phyloP scores from a whole-genome alignment of 2,888 invertebrate genomes.

The Axea sp. region DNA sequence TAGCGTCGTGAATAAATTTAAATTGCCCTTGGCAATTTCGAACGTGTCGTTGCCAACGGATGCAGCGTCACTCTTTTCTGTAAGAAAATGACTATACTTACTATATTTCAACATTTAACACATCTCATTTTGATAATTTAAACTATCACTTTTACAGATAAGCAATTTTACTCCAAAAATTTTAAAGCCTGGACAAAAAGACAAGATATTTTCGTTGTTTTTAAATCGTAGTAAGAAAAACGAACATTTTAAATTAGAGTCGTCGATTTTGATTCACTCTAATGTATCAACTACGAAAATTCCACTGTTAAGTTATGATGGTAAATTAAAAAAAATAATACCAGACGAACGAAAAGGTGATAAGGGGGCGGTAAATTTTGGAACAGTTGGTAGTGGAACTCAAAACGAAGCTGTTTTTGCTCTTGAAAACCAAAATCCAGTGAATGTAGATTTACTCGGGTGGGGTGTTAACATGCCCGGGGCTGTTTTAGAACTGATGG shows the following conservation, averaged over 20 bases:
- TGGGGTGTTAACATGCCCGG: slow-evolving; percentile 83
- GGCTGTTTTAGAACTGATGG: slow-evolving; percentile 82
- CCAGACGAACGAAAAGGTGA: slow-evolving; percentile 74
- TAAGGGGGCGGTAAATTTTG: slow-evolving; percentile 82
- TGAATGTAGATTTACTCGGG: slow-evolving; percentile 83
- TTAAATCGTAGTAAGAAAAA: slow-evolving; percentile 80
- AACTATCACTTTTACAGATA: slow-evolving; percentile 82
- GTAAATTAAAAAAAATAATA: slow-evolving; percentile 81
- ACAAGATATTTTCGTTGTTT: slow-evolving; percentile 82
- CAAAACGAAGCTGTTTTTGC: slow-evolving; percentile 87
- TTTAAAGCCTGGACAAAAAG: slow-evolving; percentile 82
- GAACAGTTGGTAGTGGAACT: slow-evolving; percentile 83
- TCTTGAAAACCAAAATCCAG: slow-evolving; percentile 87
- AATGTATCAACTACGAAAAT: slow-evolving; percentile 87
- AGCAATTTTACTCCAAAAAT: slow-evolving; percentile 83
- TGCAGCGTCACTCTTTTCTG: slow-evolving; percentile 83
- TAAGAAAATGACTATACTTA: slow-evolving; percentile 72
- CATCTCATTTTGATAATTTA: no score
- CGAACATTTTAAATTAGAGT: slow-evolving; percentile 82
- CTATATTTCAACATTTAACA: no score
- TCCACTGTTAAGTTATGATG: slow-evolving; percentile 87
- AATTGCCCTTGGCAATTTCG: slow-evolving; percentile 86
- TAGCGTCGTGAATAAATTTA: slow-evolving; percentile 86
- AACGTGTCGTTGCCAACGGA: slow-evolving; percentile 85
- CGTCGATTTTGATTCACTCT: slow-evolving; percentile 84